These are phyloP conservation scores for Penaeus japonicus DNA, from an alignment of 1,140 invertebrate genomes.

Conservation along the genomic window DNA sequence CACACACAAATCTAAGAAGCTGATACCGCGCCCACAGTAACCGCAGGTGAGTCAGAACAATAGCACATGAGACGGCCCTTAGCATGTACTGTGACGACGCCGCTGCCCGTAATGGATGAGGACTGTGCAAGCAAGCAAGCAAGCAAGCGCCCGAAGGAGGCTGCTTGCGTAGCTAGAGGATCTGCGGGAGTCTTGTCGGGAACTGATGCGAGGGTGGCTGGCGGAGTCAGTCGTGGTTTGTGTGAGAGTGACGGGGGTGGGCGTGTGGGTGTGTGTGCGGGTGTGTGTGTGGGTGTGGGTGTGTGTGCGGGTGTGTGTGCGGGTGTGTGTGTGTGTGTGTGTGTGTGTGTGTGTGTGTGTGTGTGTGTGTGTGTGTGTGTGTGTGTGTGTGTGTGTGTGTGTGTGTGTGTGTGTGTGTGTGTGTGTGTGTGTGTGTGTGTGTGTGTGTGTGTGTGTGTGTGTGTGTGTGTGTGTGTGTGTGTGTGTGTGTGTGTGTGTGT, in stretches of 20 bases:
- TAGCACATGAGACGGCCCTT: too few relatives aligned
- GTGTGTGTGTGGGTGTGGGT: background rate
- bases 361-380: background rate
- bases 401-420: background rate
- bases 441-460: background rate
- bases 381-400: background rate
- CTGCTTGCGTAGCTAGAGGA: too few relatives aligned
- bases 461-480: background rate
- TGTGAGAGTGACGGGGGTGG: too few relatives aligned
- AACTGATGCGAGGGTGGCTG: background rate
- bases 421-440: background rate
- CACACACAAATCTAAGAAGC: background rate
- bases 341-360: slow-evolving; percentile 10
- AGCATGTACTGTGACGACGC: too few relatives aligned
- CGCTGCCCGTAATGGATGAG: too few relatives aligned
- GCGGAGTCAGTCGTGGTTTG: background rate
- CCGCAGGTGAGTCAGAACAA: too few relatives aligned
- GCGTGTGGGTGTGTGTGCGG: background rate
- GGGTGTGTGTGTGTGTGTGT: slow-evolving; percentile 13
- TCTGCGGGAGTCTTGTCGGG: too few relatives aligned
- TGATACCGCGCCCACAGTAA: too few relatives aligned
- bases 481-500: background rate
- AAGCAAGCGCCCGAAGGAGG: too few relatives aligned
- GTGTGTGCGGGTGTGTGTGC: slow-evolving; percentile 10
- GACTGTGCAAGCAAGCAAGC: too few relatives aligned